Conservation (phyloP, 2,113 vertebrate species). For the Tetrao urogallus region DNA sequence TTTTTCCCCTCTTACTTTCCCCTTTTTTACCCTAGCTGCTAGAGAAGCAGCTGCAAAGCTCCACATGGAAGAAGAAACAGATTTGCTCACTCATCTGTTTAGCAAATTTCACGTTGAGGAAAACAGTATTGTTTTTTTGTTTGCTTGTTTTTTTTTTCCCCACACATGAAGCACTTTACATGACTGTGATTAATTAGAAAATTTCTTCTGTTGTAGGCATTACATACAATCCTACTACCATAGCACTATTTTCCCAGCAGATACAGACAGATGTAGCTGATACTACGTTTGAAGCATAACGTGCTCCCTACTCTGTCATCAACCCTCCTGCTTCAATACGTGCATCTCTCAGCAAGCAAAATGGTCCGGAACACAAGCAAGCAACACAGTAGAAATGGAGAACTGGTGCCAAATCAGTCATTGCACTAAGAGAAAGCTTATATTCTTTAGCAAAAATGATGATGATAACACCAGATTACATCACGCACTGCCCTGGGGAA, state of each 20-base stretch:
- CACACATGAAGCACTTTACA: conserved; percentile 6
- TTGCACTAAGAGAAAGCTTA: neutral
- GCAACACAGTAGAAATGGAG: neutral
- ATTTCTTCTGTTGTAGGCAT: neutral
- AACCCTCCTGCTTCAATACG: neutral
- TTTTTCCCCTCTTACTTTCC: neutral
- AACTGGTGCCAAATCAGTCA: neutral
- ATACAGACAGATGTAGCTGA: neutral
- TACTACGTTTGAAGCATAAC: neutral
- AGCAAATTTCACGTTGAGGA: neutral
- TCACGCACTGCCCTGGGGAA: neutral
- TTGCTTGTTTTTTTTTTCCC: neutral
- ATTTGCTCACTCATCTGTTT: conserved; percentile 15
- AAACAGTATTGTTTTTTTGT: neutral
- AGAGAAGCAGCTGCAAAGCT: neutral
- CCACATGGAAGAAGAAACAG: neutral
- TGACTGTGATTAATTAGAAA: conserved; percentile 34
- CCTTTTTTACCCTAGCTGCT: neutral
- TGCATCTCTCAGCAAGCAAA: neutral
- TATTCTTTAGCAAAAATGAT: neutral
- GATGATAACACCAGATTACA: neutral
- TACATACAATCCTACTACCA: neutral
- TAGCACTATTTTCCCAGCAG: neutral
- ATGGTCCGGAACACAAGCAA: neutral
- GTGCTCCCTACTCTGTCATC: neutral